Conservation (phyloP, 2,888 invertebrate genomes). For the Silvanus unidentatus region DNA sequence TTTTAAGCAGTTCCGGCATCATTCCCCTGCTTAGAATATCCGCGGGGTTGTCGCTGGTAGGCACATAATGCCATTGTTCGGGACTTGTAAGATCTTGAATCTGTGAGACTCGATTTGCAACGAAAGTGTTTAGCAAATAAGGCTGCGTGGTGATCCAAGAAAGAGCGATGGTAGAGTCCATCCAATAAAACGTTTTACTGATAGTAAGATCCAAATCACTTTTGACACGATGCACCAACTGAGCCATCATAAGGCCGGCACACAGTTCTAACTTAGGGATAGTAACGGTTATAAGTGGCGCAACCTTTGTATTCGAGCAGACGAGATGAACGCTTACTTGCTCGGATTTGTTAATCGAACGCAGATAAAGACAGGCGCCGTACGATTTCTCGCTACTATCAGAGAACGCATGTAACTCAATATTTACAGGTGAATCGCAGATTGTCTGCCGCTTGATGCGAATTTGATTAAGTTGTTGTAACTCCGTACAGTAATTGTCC, state of each 20-base stretch:
- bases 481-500: background rate
- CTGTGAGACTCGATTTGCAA: constrained; percentile 5
- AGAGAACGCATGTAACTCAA: constrained; percentile 7
- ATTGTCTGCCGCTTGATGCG: constrained; percentile 1
- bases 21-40: constrained; percentile 5
- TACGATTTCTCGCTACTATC: constrained; percentile 3
- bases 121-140: constrained; percentile 7
- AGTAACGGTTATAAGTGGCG: constrained; percentile 13
- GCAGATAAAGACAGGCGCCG: constrained; percentile 2
- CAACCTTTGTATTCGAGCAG: constrained; percentile 14
- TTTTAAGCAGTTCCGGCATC: background rate
- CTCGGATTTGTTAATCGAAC: background rate
- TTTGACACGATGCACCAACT: constrained; percentile 11
- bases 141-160: constrained; percentile 5
- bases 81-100: constrained; percentile 1
- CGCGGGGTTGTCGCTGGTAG: constrained; percentile 3
- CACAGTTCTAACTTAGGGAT: constrained; percentile 18
- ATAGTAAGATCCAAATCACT: constrained; percentile 6
- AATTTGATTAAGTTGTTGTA: background rate
- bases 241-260: constrained; percentile 8
- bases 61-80: constrained; percentile 1
- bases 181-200: constrained; percentile 14
- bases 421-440: background rate
- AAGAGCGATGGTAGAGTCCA: constrained; percentile 17
- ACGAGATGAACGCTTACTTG: constrained; percentile 1